Evolutionary conservation across 2,888 invertebrate genomes (phyloP), one percentile per base, ranked within the genome.

Genomic region (Leptinotarsa rubiginosa): DNA sequence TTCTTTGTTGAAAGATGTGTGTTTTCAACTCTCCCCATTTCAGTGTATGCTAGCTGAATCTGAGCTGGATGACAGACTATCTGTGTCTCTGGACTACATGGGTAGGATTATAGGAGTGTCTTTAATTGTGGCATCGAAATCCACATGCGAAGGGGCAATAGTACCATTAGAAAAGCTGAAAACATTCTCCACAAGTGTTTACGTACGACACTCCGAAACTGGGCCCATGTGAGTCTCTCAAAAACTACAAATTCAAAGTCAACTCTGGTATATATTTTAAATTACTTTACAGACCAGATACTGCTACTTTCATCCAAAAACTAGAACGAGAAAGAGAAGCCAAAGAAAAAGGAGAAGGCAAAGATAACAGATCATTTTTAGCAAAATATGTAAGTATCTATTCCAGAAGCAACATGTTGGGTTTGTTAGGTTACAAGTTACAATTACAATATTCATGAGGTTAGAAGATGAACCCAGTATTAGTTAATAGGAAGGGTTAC

Each of bases 361-460:
- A 97, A 85, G 99, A 99, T 86, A 98, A 97, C 87, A 91, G 97
- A 84, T 97, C 98, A 65, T 98, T 99, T 89, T 91, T 99, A 81
- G 96, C 96, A 3, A 99, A 98, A 98, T 99, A 99, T 90, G 98
- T 98, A 91, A 93, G 96, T 90, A 77, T 70, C 22, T 22, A 25
- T 18, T 56, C 13, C 12, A 20, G 54, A 54, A 18, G 18, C 18
- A 10, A 54, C 5, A 54, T 54, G 10, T 12, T n/a, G 10, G 10
- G 18, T 54, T 16, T 50, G 15, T 50, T 4, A 50, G 50, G 50
- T 15, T 4, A 50, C 50, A 16, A 65, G n/a, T 65, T 41, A 41
- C 2, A 41, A 41, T 41, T 12, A 41, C 41, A 41, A 41, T 10
- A 41, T 41, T 41, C 3, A 41, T 41, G 41, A 41, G 3, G 2